Evolutionary conservation across 1,140 invertebrate species (phyloP), one percentile per base, ranked within the genome.

Genomic region (Pollicipes pollicipes): DNA sequence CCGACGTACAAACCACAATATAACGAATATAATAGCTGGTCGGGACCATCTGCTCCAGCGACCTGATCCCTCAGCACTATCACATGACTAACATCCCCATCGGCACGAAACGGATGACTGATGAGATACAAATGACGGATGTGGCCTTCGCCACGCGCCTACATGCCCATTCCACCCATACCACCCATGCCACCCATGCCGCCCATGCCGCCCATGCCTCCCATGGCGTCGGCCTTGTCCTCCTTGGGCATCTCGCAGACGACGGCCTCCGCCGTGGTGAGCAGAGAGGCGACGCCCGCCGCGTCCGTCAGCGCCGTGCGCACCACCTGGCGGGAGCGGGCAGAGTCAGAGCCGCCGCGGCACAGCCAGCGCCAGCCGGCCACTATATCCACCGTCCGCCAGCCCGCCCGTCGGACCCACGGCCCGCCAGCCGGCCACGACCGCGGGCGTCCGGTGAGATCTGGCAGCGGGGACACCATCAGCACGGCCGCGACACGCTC

Each of bases 281-380:
- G 81, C 0, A 99, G 82, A 0, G 97, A 99, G 13, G 97, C 96
- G 37, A 99, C 97, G 70, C 97, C 96, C 71, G 96, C 90, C 26
- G 97, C 97, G 83, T 99, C 97, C 8, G 94, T 91, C 30, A 99
- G 83, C 3, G 97, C 95, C 68, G 96, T 98, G 77, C 96, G 84
- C 0, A 99, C 95, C 75, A 97, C 76, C 75, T 76, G 70, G 21
- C 8, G 10, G 24, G 21, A 10, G n/a, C n/a, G n/a, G 24, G 24
- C 37, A 45, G 24, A 10, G 24, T 13, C 37, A 45, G 37, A 13
- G 37, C 24, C 10, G 10, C n/a, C n/a, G n/a, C n/a, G n/a, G n/a
- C n/a, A n/a, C n/a, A n/a, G n/a, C n/a, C n/a, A n/a, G n/a, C n/a
- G n/a, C n/a, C n/a, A n/a, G n/a, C n/a, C n/a, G n/a, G 24, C 24